Base-by-base conservation (phyloP, 37 sponge, comb jelly and placozoan genomes). In the Crambe crambe region DNA sequence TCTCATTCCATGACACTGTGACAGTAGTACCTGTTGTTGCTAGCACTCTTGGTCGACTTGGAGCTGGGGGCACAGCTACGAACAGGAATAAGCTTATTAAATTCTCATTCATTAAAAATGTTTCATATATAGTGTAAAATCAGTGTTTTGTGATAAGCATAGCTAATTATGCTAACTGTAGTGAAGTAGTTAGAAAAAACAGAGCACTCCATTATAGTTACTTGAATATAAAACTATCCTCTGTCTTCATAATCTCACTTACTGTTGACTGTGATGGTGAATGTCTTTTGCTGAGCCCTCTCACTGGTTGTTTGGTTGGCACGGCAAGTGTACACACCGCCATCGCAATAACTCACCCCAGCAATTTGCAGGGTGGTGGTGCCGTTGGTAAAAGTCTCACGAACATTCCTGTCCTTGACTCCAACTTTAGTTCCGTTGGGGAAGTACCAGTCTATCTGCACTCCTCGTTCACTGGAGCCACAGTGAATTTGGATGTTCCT, bases 311-410 rank as follows among this genome's bases (percentile, higher is more conserved):
- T 51, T 29, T 38, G 30, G 44, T 59, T 72, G n/a, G 83, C 83
- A 25, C 26, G 10, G 26, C 83, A 82, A 25, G 47, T 82, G 38
- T 74, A 82, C 27, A 32, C 26, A 9, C 80, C 80, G 37, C 41
- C 71, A 59, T 74, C 83, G 32, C 74, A 73, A 2, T 8, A 15
- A 43, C 39, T 35, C 10, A 65, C 29, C 10, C 37, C 43, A 29
- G 65, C 74, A 25, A 82, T 42, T 38, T 82, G 75, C 25, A 82
- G 75, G 0, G 63, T 39, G 3, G 83, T 65, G 23, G 75, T 82
- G 0, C 83, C 83, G 47, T 82, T 82, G 23, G 18, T 27, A 32
- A 31, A 65, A 41, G 21, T 66, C 17, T 74, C 66, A 66, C 74
- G 47, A 65, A 74, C 1, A 62, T 74, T 63, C 31, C 83, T 38